Base-by-base conservation (phyloP, 2,888 invertebrate genomes). In the Doris montereyensis region DNA sequence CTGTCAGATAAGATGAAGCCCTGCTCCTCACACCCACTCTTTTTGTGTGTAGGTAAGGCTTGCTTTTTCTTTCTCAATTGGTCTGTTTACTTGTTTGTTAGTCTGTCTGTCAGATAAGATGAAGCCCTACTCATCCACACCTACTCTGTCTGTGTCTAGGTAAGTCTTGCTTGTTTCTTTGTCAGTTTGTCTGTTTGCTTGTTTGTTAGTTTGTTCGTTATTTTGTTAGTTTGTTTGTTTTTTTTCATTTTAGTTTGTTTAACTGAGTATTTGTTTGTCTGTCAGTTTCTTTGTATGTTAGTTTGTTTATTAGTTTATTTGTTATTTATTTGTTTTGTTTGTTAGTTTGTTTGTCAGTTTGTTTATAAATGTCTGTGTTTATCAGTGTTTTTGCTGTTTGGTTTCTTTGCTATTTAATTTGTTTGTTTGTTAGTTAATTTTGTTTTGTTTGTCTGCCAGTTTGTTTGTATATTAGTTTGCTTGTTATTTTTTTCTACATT, bases 71-170 rank as follows among this genome's bases (percentile, higher is more conserved):
- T 1, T 41, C 35, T 72, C n/a, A 41, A n/a, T 72, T 24, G 35
- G 24, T 72, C 35, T 41, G 24, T 72, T 13, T 72, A n/a, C 24
- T 24, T 72, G 24, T 72, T 10, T 72, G 24, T 72, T 24, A 26
- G 24, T 41, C n/a, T 41, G 24, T 41, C 13, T 71, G 34, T 71
- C 17, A 21, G 88, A 88, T 70, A 86, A 85, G 79, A 77, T 87
- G 13, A 77, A 78, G 57, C 58, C 76, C 8, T 80, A 77, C 62
- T 73, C 79, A n/a, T 21, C 60, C 76, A 1, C 79, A 79, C 57
- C 81, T 78, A 2, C 30, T 81, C 13, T 78, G 77, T 24, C 52
- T 76, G 60, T 30, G 30, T 24, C 21, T 60, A 0, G 1, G 60
- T 26, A 1, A 24, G 60, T 60, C 57, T 57, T n/a, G n/a, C n/a